Base-by-base conservation (phyloP, 2,888 invertebrate genomes). In the Apotomis betuletana region DNA sequence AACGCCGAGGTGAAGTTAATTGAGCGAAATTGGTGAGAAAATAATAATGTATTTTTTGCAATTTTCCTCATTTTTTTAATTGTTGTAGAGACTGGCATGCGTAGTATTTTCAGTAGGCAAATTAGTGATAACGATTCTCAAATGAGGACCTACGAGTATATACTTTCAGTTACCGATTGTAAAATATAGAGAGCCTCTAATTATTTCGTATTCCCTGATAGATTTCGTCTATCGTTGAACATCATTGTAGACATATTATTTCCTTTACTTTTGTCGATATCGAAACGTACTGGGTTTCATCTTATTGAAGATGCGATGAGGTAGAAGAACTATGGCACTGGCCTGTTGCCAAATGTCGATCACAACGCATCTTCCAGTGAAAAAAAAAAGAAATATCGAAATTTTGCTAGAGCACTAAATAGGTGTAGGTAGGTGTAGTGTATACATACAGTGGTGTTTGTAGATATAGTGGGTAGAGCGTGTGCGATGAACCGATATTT, bases 311-410 rank as follows among this genome's bases (percentile, higher is more conserved):
- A 86, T 91, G 89, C 89, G 89, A 85, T 84, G 83, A 85, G 84
- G 85, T 85, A 89, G 88, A 88, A 89, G 90, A 90, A 87, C 88
- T 86, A 85, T 87, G 86, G 83, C 78, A 89, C 90, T 92, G 92
- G 92, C 88, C 80, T 82, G 77, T 76, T 87, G 92, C 92, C 92
- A 92, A 91, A 84, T 85, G 77, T 84, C 87, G 83, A 87, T 86
- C 85, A 86, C 86, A 88, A 85, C 89, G 88, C 85, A 88, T 90
- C 87, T 88, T 87, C 85, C 85, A 81, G 83, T 83, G 83, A 86
- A 86, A 87, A 86, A 86, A 87, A 12, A 87, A 89, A 90, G 83
- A 89, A 89, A 88, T 86, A 87, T 88, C 81, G 79, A 79, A 83
- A 82, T 87, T 82, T 81, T 78, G 78, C 57, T 62, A 57, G 15